Evolutionary conservation across 2,888 invertebrate species (phyloP).

Genomic region (Mystacides longicornis): DNA sequence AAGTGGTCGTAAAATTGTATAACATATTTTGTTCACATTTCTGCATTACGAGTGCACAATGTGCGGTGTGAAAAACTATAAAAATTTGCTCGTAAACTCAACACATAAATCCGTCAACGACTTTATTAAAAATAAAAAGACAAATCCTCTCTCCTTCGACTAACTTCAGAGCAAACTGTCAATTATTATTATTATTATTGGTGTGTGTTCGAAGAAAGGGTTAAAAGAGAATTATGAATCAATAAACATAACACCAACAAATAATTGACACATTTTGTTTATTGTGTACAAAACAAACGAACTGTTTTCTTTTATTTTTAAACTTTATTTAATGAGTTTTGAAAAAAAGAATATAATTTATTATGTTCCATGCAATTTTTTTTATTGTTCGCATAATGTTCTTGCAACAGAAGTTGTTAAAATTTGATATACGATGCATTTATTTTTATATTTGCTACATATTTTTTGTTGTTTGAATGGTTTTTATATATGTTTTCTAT

Average conservation of each 20-base stretch:
- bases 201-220: background rate
- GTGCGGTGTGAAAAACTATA: background rate
- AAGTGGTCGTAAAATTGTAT: too few relatives aligned
- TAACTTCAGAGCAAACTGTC: background rate
- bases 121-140: constrained; percentile 9
- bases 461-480: too few relatives aligned
- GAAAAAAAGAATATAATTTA: too few relatives aligned
- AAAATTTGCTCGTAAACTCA: constrained; percentile 15
- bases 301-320: background rate
- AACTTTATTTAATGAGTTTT: too few relatives aligned
- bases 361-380: too few relatives aligned
- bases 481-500: too few relatives aligned
- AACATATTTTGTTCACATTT: too few relatives aligned
- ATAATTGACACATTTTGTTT: background rate
- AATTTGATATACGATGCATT: too few relatives aligned
- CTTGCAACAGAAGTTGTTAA: too few relatives aligned
- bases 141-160: background rate
- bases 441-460: too few relatives aligned
- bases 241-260: background rate
- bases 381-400: too few relatives aligned
- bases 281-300: background rate
- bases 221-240: background rate
- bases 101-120: constrained; percentile 20
- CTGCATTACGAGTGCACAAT: background rate
- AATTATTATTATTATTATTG: background rate